A percentile compares a stretch with the other conserved stretches of the same genome.
Conservation (phyloP, 2,888 invertebrate species). For the Girardia tigrina region DNA sequence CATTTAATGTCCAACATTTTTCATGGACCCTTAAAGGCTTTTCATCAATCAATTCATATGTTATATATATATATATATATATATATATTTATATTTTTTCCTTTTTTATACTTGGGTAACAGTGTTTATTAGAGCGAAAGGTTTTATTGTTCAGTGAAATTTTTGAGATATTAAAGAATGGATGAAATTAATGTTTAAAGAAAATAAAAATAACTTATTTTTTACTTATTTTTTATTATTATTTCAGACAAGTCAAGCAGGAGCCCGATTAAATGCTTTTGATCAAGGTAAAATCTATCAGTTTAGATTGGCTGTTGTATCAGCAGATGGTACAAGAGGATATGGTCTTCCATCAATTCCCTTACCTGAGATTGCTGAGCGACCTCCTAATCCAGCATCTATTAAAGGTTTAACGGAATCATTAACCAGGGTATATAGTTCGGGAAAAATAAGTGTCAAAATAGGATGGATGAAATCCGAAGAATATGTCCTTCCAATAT, state of each 20-base stretch:
- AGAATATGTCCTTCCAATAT: conserved; percentile 43
- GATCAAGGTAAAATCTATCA: conserved; percentile 43
- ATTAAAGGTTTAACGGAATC: conserved; percentile 44
- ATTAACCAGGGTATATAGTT: conserved; percentile 40
- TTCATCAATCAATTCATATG: background rate
- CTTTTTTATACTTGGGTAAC: no score
- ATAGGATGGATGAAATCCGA: conserved; percentile 44
- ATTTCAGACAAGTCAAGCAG: background rate
- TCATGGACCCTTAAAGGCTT: no score
- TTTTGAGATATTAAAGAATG: no score
- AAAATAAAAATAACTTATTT: no score
- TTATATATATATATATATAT: background rate
- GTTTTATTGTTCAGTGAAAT: no score
- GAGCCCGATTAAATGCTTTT: conserved; percentile 29
- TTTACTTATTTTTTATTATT: no score
- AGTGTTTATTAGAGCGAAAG: no score
- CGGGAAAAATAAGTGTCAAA: conserved; percentile 42
- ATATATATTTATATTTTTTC: background rate
- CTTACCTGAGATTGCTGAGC: conserved; percentile 38
- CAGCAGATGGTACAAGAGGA: conserved; percentile 43
- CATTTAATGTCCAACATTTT: no score
- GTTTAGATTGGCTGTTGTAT: conserved; percentile 47
- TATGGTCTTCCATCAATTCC: conserved; percentile 42
- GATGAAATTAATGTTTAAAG: no score
- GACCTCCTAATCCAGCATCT: conserved; percentile 41